Percentiles rank a stretch among this genome's conserved stretches.
These are phyloP conservation scores for Bhutanitis thaidina DNA, from an alignment of 2,888 invertebrate genomes.

Conservation along the genomic window DNA sequence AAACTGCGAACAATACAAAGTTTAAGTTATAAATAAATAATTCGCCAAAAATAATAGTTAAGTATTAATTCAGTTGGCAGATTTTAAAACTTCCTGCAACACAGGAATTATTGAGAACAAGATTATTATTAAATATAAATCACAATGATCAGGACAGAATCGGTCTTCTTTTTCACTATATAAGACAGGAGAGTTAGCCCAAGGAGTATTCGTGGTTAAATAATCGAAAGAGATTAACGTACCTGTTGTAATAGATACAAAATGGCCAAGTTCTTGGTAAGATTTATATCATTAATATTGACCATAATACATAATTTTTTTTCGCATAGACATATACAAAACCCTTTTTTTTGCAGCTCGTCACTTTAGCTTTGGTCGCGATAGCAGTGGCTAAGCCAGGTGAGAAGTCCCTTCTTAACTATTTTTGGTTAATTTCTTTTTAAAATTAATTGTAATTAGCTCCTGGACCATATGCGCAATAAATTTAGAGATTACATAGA, in stretches of 20 bases:
- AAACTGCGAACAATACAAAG: no score
- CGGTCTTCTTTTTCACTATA: conserved; percentile 12
- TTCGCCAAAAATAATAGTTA: no score
- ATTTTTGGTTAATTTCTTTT: no score
- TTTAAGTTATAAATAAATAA: no score
- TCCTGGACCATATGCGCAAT: no score
- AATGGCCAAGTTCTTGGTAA: conserved; percentile 13
- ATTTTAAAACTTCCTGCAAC: conserved; percentile 2
- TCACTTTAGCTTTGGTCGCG: not conserved
- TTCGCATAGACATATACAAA: no score
- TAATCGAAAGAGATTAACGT: not conserved
- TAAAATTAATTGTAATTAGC: no score
- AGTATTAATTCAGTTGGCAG: not conserved
- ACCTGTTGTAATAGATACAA: not conserved
- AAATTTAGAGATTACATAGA: no score
- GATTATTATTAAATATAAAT: not conserved
- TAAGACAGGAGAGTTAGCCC: not conserved
- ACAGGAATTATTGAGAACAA: not conserved
- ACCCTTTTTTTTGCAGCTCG: not conserved
- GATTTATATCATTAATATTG: not conserved
- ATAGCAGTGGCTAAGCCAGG: conserved; percentile 9
- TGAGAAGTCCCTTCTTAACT: not conserved
- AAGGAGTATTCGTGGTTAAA: conserved; percentile 1
- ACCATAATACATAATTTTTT: no score
- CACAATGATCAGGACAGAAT: not conserved